Conservation (phyloP, 92 coral and sea anemone species). For the Zoanthus gigantus region DNA sequence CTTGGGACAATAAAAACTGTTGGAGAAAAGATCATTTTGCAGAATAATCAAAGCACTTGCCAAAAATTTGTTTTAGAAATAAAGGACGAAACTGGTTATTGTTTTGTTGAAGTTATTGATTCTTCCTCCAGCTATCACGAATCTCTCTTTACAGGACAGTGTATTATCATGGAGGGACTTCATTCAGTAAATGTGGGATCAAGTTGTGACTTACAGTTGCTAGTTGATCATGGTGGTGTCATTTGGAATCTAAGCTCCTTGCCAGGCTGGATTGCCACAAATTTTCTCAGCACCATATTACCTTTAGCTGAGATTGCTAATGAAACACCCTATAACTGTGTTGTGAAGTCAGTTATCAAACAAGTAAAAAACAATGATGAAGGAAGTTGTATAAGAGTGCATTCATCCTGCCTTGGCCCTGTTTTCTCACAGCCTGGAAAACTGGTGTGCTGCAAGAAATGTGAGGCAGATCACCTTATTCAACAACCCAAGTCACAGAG, state of each 20-base stretch:
- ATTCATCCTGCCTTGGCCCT: slow-evolving; percentile 72
- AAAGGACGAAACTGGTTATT: slow-evolving; percentile 71
- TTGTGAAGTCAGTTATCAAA: slow-evolving; percentile 78
- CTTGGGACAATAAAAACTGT: slow-evolving; percentile 67
- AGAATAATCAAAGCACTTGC: slow-evolving; percentile 57
- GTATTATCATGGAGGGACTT: slow-evolving; percentile 79
- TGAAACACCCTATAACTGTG: slow-evolving; percentile 52
- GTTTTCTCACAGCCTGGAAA: slow-evolving; percentile 57
- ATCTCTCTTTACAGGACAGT: slow-evolving; percentile 80
- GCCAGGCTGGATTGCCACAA: slow-evolving; percentile 94
- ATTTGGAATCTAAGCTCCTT: slow-evolving; percentile 84
- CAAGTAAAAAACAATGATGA: slow-evolving; percentile 55
- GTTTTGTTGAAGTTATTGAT: slow-evolving; percentile 68
- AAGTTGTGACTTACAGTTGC: slow-evolving; percentile 50
- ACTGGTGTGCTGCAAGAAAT: slow-evolving; percentile 71
- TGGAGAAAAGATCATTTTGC: slow-evolving; percentile 57
- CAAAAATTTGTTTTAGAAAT: slow-evolving; percentile 67
- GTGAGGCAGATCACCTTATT: slow-evolving; percentile 63
- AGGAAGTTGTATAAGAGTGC: slow-evolving; percentile 58
- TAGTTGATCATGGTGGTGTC: slow-evolving; percentile 69
- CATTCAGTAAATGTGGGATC: slow-evolving; percentile 66
- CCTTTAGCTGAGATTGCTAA: slow-evolving; percentile 49
- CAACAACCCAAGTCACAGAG: slow-evolving; percentile 56
- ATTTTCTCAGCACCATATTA: slow-evolving; percentile 57
- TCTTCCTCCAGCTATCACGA: slow-evolving; percentile 56